Percentiles rank a stretch among this genome's conserved stretches.
Conservation (phyloP, 2,888 invertebrate genomes). For the Epistrophella euchroma region DNA sequence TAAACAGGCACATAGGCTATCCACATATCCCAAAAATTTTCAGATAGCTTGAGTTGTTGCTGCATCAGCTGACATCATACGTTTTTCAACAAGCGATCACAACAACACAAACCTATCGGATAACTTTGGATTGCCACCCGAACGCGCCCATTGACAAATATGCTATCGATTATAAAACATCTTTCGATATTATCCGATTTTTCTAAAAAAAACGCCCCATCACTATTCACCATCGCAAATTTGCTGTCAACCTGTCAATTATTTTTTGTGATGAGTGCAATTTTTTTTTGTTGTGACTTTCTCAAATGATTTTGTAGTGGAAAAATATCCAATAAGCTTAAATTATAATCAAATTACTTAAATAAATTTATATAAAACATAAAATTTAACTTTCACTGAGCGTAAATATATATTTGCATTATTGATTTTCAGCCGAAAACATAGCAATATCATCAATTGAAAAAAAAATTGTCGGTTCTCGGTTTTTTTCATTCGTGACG, state of each 20-base stretch:
- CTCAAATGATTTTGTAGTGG: conserved; percentile 46
- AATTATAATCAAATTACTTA: conserved; percentile 25
- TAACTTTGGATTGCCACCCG: too few relatives aligned
- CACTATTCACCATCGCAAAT: conserved; percentile 31
- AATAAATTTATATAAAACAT: conserved; percentile 45
- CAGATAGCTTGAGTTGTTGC: too few relatives aligned
- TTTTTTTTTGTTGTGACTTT: conserved; percentile 75
- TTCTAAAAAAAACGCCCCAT: background rate
- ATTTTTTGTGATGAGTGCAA: conserved; percentile 70
- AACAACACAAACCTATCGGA: too few relatives aligned
- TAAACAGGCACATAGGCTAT: too few relatives aligned
- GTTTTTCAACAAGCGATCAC: too few relatives aligned
- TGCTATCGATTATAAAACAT: too few relatives aligned
- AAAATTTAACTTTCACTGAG: conserved; percentile 29
- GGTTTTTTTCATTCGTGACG: conserved; percentile 59
- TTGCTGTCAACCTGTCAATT: conserved; percentile 51
- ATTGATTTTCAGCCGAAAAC: conserved; percentile 35
- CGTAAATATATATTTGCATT: conserved; percentile 10
- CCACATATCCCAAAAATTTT: too few relatives aligned
- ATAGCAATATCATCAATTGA: conserved; percentile 53
- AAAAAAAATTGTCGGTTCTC: conserved; percentile 59
- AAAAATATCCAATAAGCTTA: conserved; percentile 54
- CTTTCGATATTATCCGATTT: too few relatives aligned
- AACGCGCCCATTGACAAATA: too few relatives aligned
- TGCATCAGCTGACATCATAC: too few relatives aligned